Evolutionary conservation across 2,797 vertebrate genomes (phyloP).

Genomic region (Kryptopterus vitreolus): DNA sequence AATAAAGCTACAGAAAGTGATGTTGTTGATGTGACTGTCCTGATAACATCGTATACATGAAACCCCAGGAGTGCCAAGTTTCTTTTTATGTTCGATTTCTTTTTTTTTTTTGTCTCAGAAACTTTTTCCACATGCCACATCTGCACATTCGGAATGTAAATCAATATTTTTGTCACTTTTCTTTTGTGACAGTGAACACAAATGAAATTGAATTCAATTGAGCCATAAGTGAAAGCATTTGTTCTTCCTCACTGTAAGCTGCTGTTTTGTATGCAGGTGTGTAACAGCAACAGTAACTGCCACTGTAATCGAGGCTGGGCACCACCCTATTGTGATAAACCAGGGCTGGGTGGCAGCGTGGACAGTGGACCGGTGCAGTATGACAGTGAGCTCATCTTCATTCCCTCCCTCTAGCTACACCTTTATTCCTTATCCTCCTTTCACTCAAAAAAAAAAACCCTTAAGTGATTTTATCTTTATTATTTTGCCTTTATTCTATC

Average conservation of each 20-base stretch:
- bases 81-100: neutral
- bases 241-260: constrained; percentile 11
- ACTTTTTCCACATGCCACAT: neutral
- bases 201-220: neutral
- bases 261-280: constrained; percentile 76
- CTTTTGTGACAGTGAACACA: neutral
- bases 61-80: neutral
- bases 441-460: constrained; percentile 33
- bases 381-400: constrained; percentile 73
- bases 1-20: neutral
- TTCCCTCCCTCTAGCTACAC: neutral
- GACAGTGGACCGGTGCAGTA: constrained; percentile 89
- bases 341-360: constrained; percentile 85
- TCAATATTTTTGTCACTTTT: constrained; percentile 21
- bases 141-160: neutral
- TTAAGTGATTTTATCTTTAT: constrained; percentile 42
- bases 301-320: constrained; percentile 88
- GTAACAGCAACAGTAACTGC: constrained; percentile 93
- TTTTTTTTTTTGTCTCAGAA: neutral
- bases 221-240: neutral
- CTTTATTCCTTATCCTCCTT: neutral
- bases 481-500: constrained; percentile 23
- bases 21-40: neutral
- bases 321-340: constrained; percentile 86
- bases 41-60: neutral